These are phyloP conservation scores for Taeniopygia guttata DNA, from an alignment of 2,797 vertebrate species.

Conservation along the genomic window DNA sequence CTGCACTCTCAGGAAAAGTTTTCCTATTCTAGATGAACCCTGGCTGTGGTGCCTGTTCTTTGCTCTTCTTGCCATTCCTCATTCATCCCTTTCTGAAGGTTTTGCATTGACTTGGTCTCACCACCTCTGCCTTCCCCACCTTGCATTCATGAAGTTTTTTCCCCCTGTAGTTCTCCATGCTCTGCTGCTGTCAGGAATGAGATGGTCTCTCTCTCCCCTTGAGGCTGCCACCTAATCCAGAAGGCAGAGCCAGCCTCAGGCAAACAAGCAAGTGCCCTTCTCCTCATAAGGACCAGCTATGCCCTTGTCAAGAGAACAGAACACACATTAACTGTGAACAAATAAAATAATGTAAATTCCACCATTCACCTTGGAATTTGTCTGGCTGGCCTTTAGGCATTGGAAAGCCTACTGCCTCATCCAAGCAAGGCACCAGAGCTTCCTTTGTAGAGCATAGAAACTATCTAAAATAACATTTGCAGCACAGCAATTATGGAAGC, in stretches of 20 bases:
- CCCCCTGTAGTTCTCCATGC: background rate
- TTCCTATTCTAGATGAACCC: background rate
- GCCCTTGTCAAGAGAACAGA: background rate
- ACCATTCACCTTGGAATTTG: background rate
- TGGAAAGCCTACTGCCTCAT: background rate
- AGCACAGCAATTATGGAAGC: background rate
- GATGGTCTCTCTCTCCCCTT: background rate
- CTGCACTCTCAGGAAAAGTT: background rate
- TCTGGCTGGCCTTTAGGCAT: background rate
- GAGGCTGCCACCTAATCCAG: background rate
- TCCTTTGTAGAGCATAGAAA: background rate
- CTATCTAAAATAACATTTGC: background rate
- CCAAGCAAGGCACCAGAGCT: background rate
- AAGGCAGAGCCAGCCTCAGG: background rate
- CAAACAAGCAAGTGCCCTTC: background rate
- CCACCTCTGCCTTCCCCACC: background rate
- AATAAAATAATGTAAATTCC: slow-evolving; percentile 6
- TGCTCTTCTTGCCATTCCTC: background rate
- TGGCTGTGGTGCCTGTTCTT: accelerated
- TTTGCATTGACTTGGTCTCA: background rate
- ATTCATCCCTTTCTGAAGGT: background rate
- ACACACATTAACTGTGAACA: background rate
- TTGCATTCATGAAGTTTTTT: background rate
- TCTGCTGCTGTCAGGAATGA: background rate
- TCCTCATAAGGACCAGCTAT: background rate